phyloP scores from a whole-genome alignment of 1,140 invertebrate species.

The Sycophaga agraensis region DNA sequence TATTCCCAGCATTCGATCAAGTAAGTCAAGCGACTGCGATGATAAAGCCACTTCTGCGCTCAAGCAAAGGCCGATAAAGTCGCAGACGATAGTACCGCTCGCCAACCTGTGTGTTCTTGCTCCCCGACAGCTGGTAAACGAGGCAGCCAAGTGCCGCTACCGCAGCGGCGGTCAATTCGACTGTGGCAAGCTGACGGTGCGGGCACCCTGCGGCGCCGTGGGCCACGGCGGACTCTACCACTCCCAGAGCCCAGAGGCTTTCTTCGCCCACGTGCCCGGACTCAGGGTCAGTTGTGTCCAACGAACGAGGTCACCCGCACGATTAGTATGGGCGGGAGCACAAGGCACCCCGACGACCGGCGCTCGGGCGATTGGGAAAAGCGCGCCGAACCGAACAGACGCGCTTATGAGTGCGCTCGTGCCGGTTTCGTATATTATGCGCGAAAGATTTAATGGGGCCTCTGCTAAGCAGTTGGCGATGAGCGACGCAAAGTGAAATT shows the following conservation, averaged over 20 bases:
- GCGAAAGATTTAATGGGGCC: no score
- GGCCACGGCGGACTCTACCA: slow-evolving; percentile 96
- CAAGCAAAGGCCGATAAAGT: no score
- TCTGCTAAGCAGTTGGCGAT: no score
- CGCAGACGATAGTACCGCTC: no score
- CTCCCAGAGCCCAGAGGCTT: slow-evolving; percentile 97
- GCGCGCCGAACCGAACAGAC: no score
- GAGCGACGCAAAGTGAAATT: background rate
- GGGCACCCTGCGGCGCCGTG: slow-evolving; percentile 84
- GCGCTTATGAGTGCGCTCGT: no score
- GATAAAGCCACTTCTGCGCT: background rate
- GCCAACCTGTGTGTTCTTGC: background rate
- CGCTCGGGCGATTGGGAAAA: no score
- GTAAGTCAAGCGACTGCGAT: slow-evolving; percentile 53
- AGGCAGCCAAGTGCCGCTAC: slow-evolving; percentile 94
- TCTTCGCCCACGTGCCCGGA: slow-evolving; percentile 96
- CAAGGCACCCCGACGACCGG: no score
- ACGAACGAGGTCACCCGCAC: no score
- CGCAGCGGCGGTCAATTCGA: slow-evolving; percentile 87
- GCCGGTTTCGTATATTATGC: no score
- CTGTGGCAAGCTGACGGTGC: slow-evolving; percentile 89
- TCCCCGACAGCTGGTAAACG: slow-evolving; percentile 73
- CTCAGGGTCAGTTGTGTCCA: slow-evolving; percentile 70
- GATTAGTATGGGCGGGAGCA: no score
- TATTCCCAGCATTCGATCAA: slow-evolving; percentile 99